These are phyloP conservation scores for Catostomus latipinnis DNA, from an alignment of 2,797 vertebrate genomes.

Conservation along the genomic window DNA sequence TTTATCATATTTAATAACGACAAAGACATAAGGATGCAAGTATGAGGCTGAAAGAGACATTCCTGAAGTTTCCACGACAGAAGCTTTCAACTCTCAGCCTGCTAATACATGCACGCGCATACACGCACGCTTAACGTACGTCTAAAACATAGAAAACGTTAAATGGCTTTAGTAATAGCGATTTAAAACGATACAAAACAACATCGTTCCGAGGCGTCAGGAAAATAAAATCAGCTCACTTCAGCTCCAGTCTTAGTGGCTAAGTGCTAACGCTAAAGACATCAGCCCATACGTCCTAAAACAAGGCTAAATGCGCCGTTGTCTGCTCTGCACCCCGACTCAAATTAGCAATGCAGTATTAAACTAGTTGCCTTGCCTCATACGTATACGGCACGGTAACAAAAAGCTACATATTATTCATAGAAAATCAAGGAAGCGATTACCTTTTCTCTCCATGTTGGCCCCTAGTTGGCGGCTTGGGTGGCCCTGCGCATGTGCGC, in stretches of 20 bases:
- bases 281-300: slow-evolving; percentile 23
- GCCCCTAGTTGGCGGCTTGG: slow-evolving; percentile 71
- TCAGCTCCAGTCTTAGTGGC: slow-evolving; percentile 6
- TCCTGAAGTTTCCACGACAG: slow-evolving; percentile 53
- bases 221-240: slow-evolving; percentile 27
- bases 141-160: not conserved
- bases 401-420: not conserved
- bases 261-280: slow-evolving; percentile 61
- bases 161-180: not conserved
- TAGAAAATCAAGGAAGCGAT: slow-evolving; percentile 57
- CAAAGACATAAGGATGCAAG: not conserved
- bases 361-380: not conserved
- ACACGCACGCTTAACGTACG: not conserved
- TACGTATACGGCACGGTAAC: not conserved
- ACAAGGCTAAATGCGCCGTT: not conserved
- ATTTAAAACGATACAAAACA: not conserved
- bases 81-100: slow-evolving; percentile 18
- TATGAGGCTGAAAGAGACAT: slow-evolving; percentile 8
- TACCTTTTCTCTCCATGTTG: slow-evolving; percentile 87
- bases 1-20: slow-evolving; percentile 4
- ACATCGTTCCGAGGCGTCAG: not conserved
- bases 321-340: not conserved
- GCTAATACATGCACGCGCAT: slow-evolving; percentile 11
- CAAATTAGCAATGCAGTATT: not conserved
- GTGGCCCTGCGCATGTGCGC: slow-evolving; percentile 62